phyloP scores from a whole-genome alignment of 2,113 vertebrate genomes.

The Mus musculus region DNA sequence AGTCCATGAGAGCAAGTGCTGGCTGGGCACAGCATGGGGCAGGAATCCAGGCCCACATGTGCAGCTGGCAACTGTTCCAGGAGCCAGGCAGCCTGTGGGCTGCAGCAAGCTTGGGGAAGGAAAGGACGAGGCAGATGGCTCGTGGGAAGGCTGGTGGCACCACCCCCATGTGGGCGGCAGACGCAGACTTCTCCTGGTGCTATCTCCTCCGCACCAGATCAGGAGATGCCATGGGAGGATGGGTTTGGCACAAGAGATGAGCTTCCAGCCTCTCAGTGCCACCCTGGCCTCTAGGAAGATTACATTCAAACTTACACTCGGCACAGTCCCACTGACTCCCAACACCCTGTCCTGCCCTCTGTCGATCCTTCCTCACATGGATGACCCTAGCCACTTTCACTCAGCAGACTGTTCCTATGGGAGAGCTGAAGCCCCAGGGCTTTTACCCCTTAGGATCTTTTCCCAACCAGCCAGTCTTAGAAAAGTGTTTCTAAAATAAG shows the following conservation, averaged over 20 bases:
- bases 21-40: neutral
- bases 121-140: conserved; percentile 71
- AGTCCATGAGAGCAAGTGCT: rapidly evolving
- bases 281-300: neutral
- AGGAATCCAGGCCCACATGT: neutral
- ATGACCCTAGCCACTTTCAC: rapidly evolving
- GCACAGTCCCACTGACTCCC: neutral
- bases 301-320: neutral
- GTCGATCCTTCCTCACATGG: rapidly evolving
- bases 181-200: neutral
- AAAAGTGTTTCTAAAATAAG: neutral
- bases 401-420: neutral
- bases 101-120: neutral
- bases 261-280: neutral
- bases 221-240: neutral
- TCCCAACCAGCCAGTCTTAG: neutral
- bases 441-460: neutral
- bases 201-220: neutral
- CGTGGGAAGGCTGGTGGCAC: conserved; percentile 68
- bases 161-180: neutral
- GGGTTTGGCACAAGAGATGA: neutral
- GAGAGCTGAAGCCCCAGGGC: neutral
- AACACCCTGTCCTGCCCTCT: neutral
- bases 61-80: neutral
- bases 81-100: conserved; percentile 50